Conservation (phyloP, 2,888 invertebrate species). For the Gortyna flavago region DNA sequence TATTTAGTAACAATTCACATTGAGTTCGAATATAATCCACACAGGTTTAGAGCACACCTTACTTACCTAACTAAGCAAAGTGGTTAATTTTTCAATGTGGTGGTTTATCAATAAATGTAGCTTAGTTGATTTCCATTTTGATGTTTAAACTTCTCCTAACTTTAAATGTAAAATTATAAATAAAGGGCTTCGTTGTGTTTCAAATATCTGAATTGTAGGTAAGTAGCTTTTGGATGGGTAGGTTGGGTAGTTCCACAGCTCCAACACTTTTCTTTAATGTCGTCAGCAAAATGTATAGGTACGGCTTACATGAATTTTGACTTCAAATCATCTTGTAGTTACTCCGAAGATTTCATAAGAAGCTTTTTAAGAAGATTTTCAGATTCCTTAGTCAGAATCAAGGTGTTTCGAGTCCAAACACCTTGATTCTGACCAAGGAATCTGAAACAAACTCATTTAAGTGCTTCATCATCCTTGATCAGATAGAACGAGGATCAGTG, state of each 20-base stretch:
- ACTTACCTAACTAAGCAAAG: not conserved
- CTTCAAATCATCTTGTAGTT: not conserved
- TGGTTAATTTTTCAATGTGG: not conserved
- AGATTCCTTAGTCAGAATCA: too few species aligned
- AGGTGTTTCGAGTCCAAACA: too few species aligned
- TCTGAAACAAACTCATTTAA: not conserved
- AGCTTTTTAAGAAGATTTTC: too few species aligned
- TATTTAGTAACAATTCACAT: too few species aligned
- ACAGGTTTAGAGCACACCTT: too few species aligned
- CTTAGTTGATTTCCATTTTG: not conserved
- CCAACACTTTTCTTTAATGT: not conserved
- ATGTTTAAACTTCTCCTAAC: not conserved
- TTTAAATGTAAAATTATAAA: not conserved
- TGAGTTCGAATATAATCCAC: too few species aligned
- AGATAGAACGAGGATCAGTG: not conserved
- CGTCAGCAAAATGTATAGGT: not conserved
- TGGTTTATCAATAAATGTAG: not conserved
- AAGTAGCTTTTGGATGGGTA: not conserved
- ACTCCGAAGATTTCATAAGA: too few species aligned
- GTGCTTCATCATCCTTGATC: not conserved
- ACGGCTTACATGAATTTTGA: not conserved
- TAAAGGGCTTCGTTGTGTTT: not conserved
- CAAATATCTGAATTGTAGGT: not conserved
- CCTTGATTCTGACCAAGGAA: not conserved
- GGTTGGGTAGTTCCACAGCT: too few species aligned